Evolutionary conservation across 2,888 invertebrate species (phyloP), one percentile per base, ranked within the genome.

Genomic region (Anoncus sp.): DNA sequence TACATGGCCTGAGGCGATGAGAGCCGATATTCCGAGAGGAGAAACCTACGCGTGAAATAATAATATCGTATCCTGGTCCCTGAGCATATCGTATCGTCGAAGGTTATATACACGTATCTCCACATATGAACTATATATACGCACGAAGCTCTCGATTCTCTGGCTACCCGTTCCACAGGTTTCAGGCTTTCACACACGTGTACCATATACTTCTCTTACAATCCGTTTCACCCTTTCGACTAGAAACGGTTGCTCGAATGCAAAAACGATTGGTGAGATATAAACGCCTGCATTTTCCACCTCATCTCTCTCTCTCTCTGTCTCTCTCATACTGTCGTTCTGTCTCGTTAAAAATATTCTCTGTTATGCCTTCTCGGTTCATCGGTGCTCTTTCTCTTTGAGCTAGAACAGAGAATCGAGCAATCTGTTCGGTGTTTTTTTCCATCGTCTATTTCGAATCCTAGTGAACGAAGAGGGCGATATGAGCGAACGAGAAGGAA

Each of bases 1-100:
- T 87, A 84, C 83, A 84, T 86, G 81, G 83, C 85, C 82, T 73
- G 81, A 81, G 84, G 86, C 86, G 81, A 82, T 79, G 83, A 60
- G 60, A 82, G 80, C 78, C 85, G 82, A 82, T 83, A 83, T 83
- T 83, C 82, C 81, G 75, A 74, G 70, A 59, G 63, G 80, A 77
- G 84, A 82, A 81, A 76, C 77, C 83, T 74, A 38, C 72, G 67
- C 72, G 67, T 69, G 83, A 87, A 86, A 87, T 87, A 87, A 87
- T 87, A 86, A 87, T 86, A 85, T 85, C 85, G 73, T 71, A 45
- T 71, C 60, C 63, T 45, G 45, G 45, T 53, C 62, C n/a, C 27
- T 62, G 31, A 40, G 45, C 71, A 63, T 63, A 71, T 24, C 62
- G 53, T 70, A 59, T 70, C 38, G 27, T 38, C 14, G 31, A 38